Evolutionary conservation across 2,888 invertebrate genomes (phyloP).

Genomic region (Drosophila acutilabella): DNA sequence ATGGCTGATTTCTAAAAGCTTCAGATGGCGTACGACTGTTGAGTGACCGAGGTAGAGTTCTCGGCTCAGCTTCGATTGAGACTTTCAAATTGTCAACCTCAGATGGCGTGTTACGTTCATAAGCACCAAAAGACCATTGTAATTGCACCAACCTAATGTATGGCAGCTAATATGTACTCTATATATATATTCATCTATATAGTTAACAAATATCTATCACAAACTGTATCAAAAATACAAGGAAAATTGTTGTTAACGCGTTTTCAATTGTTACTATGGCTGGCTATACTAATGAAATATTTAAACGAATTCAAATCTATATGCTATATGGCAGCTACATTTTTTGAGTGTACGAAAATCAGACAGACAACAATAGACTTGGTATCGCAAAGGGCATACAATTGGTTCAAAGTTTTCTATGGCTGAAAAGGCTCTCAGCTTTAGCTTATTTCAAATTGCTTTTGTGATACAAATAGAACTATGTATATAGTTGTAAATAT

Average conservation of each 20-base stretch:
- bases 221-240: conserved; percentile 22
- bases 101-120: no score
- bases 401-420: not conserved
- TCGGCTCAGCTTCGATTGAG: no score
- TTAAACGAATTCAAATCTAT: conserved; percentile 1
- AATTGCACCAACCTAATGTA: not conserved
- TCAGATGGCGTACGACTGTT: no score
- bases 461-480: conserved; percentile 17
- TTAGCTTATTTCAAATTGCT: conserved; percentile 15
- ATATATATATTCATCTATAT: not conserved
- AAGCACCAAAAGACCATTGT: no score
- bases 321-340: conserved; percentile 23
- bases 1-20: no score
- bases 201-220: conserved; percentile 18
- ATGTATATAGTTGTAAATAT: conserved; percentile 9
- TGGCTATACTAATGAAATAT: not conserved
- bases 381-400: not conserved
- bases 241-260: not conserved
- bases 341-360: not conserved
- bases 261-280: conserved; percentile 19
- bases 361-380: conserved; percentile 7
- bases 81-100: no score
- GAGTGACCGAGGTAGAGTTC: no score
- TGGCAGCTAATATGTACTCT: conserved; percentile 19
- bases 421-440: conserved; percentile 12